These are phyloP conservation scores for Apamea epomidion DNA, from an alignment of 2,888 invertebrate genomes.

Conservation along the genomic window DNA sequence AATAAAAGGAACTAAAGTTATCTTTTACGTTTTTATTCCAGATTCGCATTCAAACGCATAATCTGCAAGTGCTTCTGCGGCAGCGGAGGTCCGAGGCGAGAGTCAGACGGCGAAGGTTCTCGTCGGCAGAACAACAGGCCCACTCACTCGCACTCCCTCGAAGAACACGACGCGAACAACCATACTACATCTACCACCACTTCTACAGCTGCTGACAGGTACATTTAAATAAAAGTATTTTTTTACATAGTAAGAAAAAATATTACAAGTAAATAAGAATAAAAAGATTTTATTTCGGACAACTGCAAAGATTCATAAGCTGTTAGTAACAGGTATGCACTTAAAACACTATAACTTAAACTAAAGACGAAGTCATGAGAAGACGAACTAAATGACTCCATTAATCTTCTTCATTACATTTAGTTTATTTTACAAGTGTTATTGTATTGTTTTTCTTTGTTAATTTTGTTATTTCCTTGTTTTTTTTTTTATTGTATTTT, in stretches of 20 bases:
- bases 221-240: neutral
- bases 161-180: constrained; percentile 77
- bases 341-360: too few species aligned
- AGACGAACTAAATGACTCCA: too few species aligned
- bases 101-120: constrained; percentile 79
- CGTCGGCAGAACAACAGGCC: constrained; percentile 72
- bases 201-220: constrained; percentile 77
- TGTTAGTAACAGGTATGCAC: too few species aligned
- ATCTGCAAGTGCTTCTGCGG: constrained; percentile 96
- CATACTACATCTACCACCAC: constrained; percentile 59
- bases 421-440: too few species aligned
- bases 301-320: too few species aligned
- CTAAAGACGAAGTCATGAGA: too few species aligned
- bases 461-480: too few species aligned
- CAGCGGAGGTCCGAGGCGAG: constrained; percentile 79
- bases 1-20: too few species aligned
- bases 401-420: too few species aligned
- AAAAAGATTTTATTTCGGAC: too few species aligned
- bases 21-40: constrained; percentile 70
- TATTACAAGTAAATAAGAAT: neutral
- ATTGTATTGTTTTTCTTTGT: too few species aligned
- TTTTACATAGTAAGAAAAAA: neutral
- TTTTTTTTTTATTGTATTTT: too few species aligned
- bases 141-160: constrained; percentile 82
- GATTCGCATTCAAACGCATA: constrained; percentile 98